A percentile compares a stretch with the other conserved stretches of the same genome.
These are phyloP conservation scores for Zaprionus kolodkinae DNA, from an alignment of 1,140 invertebrate genomes.

Conservation along the genomic window DNA sequence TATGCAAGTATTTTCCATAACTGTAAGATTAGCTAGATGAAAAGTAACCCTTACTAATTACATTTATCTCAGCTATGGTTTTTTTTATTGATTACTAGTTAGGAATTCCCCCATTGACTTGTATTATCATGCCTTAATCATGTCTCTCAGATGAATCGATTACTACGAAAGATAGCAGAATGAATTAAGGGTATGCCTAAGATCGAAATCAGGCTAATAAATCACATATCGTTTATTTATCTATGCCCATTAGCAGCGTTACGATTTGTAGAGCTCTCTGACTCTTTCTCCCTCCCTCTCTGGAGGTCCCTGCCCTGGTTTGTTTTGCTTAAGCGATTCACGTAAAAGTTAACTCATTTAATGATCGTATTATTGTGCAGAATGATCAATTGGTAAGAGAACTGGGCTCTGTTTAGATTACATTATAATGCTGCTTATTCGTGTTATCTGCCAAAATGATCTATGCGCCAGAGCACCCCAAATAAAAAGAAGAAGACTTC, in stretches of 20 bases:
- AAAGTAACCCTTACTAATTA: background rate
- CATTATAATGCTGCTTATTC: conserved; percentile 45
- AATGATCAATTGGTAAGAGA: conserved; percentile 42
- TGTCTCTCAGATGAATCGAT: conserved; percentile 2
- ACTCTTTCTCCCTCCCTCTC: background rate
- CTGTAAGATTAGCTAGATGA: background rate
- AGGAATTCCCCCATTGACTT: background rate
- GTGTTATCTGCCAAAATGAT: conserved; percentile 35
- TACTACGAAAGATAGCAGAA: background rate
- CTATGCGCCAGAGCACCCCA: conserved; percentile 39
- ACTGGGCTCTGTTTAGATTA: conserved; percentile 24
- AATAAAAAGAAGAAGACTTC: conserved; percentile 2
- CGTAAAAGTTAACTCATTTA: conserved; percentile 36
- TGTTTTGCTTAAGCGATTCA: conserved; percentile 30
- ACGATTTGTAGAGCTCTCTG: background rate
- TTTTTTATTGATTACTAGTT: conserved; percentile 1
- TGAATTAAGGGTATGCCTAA: background rate
- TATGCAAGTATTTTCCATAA: background rate
- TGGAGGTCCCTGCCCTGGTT: too few species aligned
- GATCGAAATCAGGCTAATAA: conserved; percentile 2
- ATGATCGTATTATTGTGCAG: conserved; percentile 51
- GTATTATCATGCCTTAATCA: background rate
- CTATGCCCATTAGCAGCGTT: background rate
- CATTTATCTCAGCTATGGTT: background rate
- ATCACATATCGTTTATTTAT: conserved; percentile 1